Conservation (phyloP, 2,888 invertebrate genomes). For the Tenthredo amoena region DNA sequence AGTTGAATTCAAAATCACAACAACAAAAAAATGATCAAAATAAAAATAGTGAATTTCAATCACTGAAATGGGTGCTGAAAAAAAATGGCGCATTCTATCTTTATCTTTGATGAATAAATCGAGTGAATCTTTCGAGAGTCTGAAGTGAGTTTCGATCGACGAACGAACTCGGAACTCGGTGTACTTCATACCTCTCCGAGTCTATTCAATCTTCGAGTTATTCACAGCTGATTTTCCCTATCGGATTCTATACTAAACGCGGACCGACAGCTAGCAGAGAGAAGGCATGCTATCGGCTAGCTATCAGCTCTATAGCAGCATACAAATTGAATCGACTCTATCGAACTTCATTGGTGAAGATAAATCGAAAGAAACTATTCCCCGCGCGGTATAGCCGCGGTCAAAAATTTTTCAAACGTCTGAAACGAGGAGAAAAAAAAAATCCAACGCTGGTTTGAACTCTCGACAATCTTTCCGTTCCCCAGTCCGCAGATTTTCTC, state of each 20-base stretch:
- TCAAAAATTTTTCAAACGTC: not conserved
- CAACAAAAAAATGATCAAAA: not conserved
- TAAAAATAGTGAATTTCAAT: too few species aligned
- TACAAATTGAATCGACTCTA: slow-evolving; percentile 71
- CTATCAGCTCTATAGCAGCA: slow-evolving; percentile 55
- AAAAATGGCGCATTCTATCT: not conserved
- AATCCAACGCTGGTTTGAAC: not conserved
- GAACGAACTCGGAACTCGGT: not conserved
- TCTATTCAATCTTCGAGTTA: slow-evolving; percentile 33
- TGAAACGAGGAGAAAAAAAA: not conserved
- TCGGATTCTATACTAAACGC: slow-evolving; percentile 22
- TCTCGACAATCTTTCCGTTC: not conserved
- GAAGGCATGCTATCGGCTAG: not conserved
- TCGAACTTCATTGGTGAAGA: slow-evolving; percentile 56
- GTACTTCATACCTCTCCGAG: not conserved
- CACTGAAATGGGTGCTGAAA: not conserved
- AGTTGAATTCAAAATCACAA: not conserved
- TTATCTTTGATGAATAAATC: not conserved
- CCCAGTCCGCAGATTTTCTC: not conserved
- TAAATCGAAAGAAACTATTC: slow-evolving; percentile 51
- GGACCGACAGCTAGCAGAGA: not conserved
- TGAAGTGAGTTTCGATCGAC: slow-evolving; percentile 7
- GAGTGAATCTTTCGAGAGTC: not conserved
- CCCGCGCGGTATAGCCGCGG: not conserved
- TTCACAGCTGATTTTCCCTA: slow-evolving; percentile 15